Percentiles rank a stretch among this genome's conserved stretches.
Evolutionary conservation across 2,797 vertebrate species (phyloP).

Genomic region (Intellagama lesueurii): DNA sequence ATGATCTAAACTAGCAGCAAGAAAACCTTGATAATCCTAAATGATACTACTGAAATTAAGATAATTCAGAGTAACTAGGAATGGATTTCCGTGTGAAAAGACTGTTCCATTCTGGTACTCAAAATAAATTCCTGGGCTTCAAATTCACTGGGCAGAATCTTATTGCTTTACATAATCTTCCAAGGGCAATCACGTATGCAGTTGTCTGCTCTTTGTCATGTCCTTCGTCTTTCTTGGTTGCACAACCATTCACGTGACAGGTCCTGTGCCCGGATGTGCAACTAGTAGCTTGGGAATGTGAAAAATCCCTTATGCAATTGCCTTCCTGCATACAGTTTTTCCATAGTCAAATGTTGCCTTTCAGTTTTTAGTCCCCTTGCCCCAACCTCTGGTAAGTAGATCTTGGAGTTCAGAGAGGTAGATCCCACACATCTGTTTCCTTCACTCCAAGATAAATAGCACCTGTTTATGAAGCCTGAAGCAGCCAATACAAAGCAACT

Average conservation of each 20-base stretch:
- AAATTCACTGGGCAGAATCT: background rate
- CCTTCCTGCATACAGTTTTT: too few relatives aligned
- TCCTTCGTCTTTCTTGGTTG: too few relatives aligned
- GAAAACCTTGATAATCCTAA: background rate
- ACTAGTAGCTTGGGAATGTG: too few relatives aligned
- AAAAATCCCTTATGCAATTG: too few relatives aligned
- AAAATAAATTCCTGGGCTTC: background rate
- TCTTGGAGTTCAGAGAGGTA: background rate
- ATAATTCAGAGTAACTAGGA: background rate
- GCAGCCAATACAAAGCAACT: background rate
- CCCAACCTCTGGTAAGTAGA: background rate
- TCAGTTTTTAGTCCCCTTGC: background rate
- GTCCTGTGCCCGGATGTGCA: too few relatives aligned
- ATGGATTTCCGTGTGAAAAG: background rate
- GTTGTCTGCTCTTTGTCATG: too few relatives aligned
- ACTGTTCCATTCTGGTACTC: background rate
- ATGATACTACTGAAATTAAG: background rate
- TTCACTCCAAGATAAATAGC: background rate
- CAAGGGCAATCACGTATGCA: too few relatives aligned
- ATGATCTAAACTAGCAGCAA: background rate
- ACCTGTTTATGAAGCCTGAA: background rate
- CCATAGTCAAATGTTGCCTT: too few relatives aligned
- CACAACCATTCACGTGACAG: too few relatives aligned
- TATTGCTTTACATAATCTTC: too few relatives aligned
- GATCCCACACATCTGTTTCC: background rate